Percentiles rank a stretch among this genome's conserved stretches.
phyloP scores from a whole-genome alignment of 2,113 vertebrate species.

The Aptenodytes patagonicus region DNA sequence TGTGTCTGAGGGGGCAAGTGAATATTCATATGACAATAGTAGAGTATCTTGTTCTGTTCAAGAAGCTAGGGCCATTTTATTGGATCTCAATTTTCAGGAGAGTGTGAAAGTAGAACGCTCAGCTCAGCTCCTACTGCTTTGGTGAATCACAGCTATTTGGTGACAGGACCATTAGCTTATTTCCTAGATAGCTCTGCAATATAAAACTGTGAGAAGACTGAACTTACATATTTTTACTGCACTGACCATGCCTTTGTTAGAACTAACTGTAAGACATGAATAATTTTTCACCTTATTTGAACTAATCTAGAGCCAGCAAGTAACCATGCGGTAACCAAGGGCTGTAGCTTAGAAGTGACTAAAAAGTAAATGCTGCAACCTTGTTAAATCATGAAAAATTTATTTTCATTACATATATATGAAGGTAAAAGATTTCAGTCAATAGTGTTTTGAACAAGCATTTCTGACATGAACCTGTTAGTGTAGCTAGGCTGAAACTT shows the following conservation, averaged over 20 bases:
- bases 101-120: not conserved
- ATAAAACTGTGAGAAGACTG: not conserved
- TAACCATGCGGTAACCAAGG: not conserved
- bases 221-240: fast-evolving
- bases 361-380: conserved; percentile 40
- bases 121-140: not conserved
- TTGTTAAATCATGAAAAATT: conserved; percentile 74
- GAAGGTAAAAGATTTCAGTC: conserved; percentile 70
- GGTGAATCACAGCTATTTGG: not conserved
- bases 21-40: not conserved
- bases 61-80: not conserved
- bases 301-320: not conserved
- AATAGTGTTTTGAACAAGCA: conserved; percentile 73
- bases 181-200: not conserved
- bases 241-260: not conserved
- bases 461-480: conserved; percentile 63
- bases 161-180: not conserved
- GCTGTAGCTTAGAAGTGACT: conserved; percentile 7
- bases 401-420: conserved; percentile 73
- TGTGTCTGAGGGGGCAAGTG: not conserved
- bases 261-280: not conserved
- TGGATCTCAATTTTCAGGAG: not conserved
- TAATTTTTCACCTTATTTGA: conserved; percentile 11
- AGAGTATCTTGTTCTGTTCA: not conserved
- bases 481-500: conserved; percentile 67